Base-by-base conservation (phyloP, 1,140 invertebrate genomes). In the Drosophila miranda region DNA sequence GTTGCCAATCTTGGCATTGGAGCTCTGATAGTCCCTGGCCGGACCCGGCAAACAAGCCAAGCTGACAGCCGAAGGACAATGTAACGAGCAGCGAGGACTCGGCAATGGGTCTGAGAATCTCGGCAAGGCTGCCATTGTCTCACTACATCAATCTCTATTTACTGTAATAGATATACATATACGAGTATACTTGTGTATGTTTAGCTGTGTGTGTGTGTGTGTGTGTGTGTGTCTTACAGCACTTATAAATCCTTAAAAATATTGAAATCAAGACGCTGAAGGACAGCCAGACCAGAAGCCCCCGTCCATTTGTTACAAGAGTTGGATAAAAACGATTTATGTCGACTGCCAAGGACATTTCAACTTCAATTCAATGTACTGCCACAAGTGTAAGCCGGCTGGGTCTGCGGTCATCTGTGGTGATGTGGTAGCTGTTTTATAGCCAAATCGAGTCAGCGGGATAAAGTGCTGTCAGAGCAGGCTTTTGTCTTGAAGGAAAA, bases 181-280 rank as follows among this genome's bases (percentile, higher is more conserved):
- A 19, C 19, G 19, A 19, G 61, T 43, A 76, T 72, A 68, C 67
- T 71, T 8, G 7, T 30, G 1, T 8, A 30, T 5, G 34, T 13
- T 13, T 30, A 30, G 28, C 28, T 38, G 3, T 13, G 11, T 38
- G 3, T 5, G 26, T 5, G 26, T 34, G 19, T 19, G 19, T 19
- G 19, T 16, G 16, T 16, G 38, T 55, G 26, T 34, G 38, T 55
- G 14, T 28, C 23, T 13, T 3, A 26, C 16, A 51, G 14, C 60
- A 54, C 55, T 60, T 70, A 66, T 48, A 84, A 70, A 71, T 75
- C 59, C 77, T 62, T 61, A 72, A 68, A 80, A 75, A 62, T 75
- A 86, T 77, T 59, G 64, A 71, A 74, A 77, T 66, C 58, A 68
- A 81, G 80, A 60, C 55, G 46, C 21, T 62, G 53, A 51, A 67